A percentile compares a stretch with the other conserved stretches of the same genome.
Conservation (phyloP, 2,113 vertebrate species). For the Phycodurus eques region DNA sequence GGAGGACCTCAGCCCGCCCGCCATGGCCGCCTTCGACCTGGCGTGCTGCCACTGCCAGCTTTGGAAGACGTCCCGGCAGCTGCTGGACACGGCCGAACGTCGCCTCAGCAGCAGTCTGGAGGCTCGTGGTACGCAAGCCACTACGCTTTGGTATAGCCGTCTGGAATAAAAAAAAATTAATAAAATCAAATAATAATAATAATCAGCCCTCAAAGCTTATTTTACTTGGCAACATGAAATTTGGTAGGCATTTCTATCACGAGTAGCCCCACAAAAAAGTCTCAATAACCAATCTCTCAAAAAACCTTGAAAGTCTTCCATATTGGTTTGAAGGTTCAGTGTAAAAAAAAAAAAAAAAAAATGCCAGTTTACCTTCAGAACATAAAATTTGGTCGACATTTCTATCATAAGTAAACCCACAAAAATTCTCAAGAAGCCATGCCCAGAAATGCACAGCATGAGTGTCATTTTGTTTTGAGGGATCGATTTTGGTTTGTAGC, state of each 20-base stretch:
- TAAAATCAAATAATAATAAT: no score
- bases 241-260: no score
- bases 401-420: no score
- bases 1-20: constrained; percentile 84
- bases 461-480: no score
- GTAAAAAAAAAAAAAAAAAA: background rate
- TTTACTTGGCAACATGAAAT: background rate
- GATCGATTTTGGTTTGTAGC: no score
- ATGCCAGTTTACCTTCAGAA: background rate
- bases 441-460: no score
- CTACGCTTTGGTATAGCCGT: background rate
- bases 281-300: no score
- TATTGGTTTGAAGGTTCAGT: background rate
- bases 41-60: constrained; percentile 90
- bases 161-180: background rate
- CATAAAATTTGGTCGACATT: no score
- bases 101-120: constrained; percentile 78
- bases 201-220: background rate
- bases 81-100: constrained; percentile 91
- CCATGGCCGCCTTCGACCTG: constrained; percentile 94
- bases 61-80: constrained; percentile 94
- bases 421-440: no score
- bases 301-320: no score
- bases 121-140: constrained; percentile 68
- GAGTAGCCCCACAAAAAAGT: no score